Base-by-base conservation (phyloP, 2,797 vertebrate species). In the Forpus xanthops region DNA sequence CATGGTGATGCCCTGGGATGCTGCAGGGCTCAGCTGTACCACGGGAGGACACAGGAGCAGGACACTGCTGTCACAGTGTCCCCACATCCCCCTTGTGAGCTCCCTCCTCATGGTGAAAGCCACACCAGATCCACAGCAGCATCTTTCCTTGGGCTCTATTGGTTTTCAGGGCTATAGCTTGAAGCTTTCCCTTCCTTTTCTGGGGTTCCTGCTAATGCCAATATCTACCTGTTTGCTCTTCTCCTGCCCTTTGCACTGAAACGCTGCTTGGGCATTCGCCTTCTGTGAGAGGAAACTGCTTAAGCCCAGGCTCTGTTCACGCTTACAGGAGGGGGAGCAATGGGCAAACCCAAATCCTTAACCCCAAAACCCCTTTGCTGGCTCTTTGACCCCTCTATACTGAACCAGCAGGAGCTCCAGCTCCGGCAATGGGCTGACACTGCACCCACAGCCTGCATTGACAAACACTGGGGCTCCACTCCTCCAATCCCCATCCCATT, bases 171-270 rank as follows among this genome's bases (percentile, higher is more conserved):
- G 37, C 53, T 50, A 58, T 16, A 21, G 13, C 21, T 33, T 13
- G 44, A 85, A 89, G 85, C 52, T 80, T 61, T 91, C 72, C 84
- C 56, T 80, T 91, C 79, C 61, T 83, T 77, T 87, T 60, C 92
- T 1, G 4, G 68, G 73, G 65, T 39, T 87, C 17, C 94, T 90
- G 80, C 76, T 79, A 41, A 89, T 64, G 68, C 79, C 92, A 84
- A 39, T 5, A 27, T 60, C 87, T 47, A 74, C 89, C 95, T 94
- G 87, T 91, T 93, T 91, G 78, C 33, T 93, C 84, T 91, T 55
- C 80, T 71, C 78, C 92, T 71, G 87, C 85, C 87, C 95, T 93
- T 93, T 92, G 88, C 94, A 85, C 95, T 76, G 87, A 41, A 67
- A 35, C 0, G 0, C 91, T 90, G 77, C 91, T 82, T 35, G 92